These are phyloP conservation scores for Omphaloscelis lunosa DNA, from an alignment of 2,888 invertebrate species.

Conservation along the genomic window DNA sequence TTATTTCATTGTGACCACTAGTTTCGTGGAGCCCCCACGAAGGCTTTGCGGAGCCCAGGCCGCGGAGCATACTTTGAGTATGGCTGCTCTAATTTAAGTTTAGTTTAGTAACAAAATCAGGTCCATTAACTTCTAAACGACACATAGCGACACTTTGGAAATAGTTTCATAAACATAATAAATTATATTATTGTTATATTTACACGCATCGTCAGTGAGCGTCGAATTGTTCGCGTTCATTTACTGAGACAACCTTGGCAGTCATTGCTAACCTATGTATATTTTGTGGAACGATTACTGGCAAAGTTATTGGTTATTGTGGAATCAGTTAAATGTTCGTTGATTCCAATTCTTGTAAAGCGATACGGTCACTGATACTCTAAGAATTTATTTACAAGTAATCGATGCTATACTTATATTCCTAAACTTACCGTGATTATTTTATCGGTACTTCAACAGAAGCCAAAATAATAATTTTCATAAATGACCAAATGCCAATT, in stretches of 20 bases:
- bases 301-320: slow-evolving; percentile 6
- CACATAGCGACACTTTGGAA: slow-evolving; percentile 3
- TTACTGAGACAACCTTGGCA: slow-evolving; percentile 43
- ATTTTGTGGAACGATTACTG: slow-evolving; percentile 32
- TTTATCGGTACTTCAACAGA: background rate
- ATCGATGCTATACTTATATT: background rate
- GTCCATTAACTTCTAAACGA: slow-evolving; percentile 1
- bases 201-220: background rate
- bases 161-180: slow-evolving; percentile 9
- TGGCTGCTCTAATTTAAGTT: background rate
- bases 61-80: no score
- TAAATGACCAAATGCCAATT: background rate
- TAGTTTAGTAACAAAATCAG: background rate
- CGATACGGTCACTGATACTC: no score
- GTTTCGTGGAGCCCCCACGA: no score
- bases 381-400: no score
- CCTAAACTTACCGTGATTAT: no score
- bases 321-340: no score
- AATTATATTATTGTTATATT: background rate
- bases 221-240: slow-evolving; percentile 36
- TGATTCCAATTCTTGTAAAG: background rate
- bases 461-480: background rate
- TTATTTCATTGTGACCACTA: no score
- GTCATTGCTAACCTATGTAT: slow-evolving; percentile 34
- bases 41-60: no score